These are phyloP conservation scores for Druceiella hillmani DNA, from an alignment of 2,888 invertebrate species.

Conservation along the genomic window DNA sequence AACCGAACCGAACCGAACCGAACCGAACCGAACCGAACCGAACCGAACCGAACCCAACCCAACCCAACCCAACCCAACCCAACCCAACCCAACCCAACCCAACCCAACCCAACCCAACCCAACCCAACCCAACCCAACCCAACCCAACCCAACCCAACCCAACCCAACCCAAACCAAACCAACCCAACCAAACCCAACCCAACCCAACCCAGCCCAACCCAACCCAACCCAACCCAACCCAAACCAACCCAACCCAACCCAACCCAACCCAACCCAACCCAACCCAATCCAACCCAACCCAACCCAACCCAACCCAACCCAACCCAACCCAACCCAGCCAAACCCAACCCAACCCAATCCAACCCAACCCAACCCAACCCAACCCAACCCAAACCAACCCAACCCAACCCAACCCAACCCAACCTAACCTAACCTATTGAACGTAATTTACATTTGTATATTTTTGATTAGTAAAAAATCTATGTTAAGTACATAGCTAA, in stretches of 20 bases:
- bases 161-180: neutral
- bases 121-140: neutral
- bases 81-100: slow-evolving; percentile 1
- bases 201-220: no score
- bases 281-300: slow-evolving; percentile 2
- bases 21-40: slow-evolving; percentile 4
- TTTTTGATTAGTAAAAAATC: no score
- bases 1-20: slow-evolving; percentile 4
- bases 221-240: neutral
- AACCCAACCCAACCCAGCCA: neutral
- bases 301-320: slow-evolving; percentile 1
- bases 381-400: neutral
- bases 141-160: neutral
- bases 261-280: slow-evolving; percentile 2
- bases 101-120: neutral
- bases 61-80: neutral
- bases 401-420: neutral
- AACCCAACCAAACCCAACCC: slow-evolving; percentile 1
- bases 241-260: slow-evolving; percentile 2
- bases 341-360: neutral
- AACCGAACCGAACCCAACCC: slow-evolving; percentile 3
- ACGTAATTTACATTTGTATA: no score
- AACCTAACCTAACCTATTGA: slow-evolving; percentile 3
- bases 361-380: neutral
- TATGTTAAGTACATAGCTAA: no score